phyloP scores from a whole-genome alignment of 2,797 vertebrate species.

The Xiphorhynchus erythropygius region DNA sequence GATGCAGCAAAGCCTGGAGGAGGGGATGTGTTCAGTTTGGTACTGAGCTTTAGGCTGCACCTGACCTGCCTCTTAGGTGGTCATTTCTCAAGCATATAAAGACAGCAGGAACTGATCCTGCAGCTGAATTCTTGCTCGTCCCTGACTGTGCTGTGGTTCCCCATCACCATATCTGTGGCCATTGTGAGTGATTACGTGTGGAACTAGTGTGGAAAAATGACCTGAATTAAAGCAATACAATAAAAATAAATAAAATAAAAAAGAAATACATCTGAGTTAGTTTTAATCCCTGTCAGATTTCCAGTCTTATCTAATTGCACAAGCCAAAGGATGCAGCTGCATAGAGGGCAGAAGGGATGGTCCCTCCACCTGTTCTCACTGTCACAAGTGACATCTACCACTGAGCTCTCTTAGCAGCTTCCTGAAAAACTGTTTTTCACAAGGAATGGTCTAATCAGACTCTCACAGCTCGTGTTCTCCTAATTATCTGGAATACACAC shows the following conservation, averaged over 20 bases:
- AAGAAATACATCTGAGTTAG: not conserved
- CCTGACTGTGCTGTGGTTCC: not conserved
- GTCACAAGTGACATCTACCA: fast-evolving
- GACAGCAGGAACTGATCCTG: not conserved
- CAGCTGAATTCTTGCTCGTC: not conserved
- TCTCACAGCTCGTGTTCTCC: not conserved
- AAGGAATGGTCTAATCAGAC: not conserved
- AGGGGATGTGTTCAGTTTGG: not conserved
- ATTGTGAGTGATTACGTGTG: fast-evolving
- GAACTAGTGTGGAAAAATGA: not conserved
- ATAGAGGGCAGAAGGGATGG: not conserved
- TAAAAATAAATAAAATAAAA: too few species aligned
- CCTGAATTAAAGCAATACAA: not conserved
- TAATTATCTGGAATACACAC: not conserved
- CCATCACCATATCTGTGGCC: fast-evolving
- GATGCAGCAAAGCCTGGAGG: not conserved
- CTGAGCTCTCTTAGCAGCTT: not conserved
- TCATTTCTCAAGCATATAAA: not conserved
- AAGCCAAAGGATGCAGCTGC: not conserved
- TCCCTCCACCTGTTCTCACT: not conserved
- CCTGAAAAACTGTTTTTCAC: not conserved
- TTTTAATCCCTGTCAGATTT: not conserved
- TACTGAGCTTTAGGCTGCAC: not conserved
- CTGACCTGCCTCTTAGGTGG: fast-evolving
- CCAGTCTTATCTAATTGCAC: not conserved